These are phyloP conservation scores for Labroides dimidiatus DNA, from an alignment of 2,797 vertebrate genomes.

Conservation along the genomic window DNA sequence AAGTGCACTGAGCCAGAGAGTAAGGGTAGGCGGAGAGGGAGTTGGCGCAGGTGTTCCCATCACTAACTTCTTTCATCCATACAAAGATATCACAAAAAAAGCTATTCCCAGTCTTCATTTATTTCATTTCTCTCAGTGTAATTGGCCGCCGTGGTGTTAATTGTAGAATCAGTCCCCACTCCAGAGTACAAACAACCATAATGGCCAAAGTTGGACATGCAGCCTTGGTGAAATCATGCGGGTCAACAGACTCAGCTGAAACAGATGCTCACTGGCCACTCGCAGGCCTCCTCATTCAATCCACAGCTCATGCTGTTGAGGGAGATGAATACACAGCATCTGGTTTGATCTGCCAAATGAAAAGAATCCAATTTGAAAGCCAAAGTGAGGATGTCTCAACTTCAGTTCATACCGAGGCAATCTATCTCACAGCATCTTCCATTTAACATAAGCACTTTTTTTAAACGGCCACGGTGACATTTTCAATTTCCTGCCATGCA, in stretches of 20 bases:
- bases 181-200: conserved; percentile 11
- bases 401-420: conserved; percentile 49
- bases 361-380: conserved; percentile 64
- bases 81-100: not conserved
- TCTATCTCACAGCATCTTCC: conserved; percentile 46
- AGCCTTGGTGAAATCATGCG: conserved; percentile 35
- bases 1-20: conserved; percentile 1
- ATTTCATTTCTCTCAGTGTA: conserved; percentile 8
- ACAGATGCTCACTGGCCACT: conserved; percentile 50
- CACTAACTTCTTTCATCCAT: conserved; percentile 14
- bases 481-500: conserved; percentile 59
- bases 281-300: conserved; percentile 24
- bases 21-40: not conserved
- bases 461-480: conserved; percentile 56
- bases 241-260: conserved; percentile 46
- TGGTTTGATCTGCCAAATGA: conserved; percentile 50
- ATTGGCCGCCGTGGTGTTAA: conserved; percentile 34
- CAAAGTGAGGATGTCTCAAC: conserved; percentile 51
- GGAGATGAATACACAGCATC: conserved; percentile 37
- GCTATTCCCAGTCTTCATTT: conserved; percentile 2
- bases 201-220: conserved; percentile 28
- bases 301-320: conserved; percentile 31
- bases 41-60: conserved; percentile 6
- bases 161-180: conserved; percentile 30
- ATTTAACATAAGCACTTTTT: conserved; percentile 51